Evolutionary conservation across 2,113 vertebrate genomes (phyloP).

Genomic region (Tachysurus fulvidraco): DNA sequence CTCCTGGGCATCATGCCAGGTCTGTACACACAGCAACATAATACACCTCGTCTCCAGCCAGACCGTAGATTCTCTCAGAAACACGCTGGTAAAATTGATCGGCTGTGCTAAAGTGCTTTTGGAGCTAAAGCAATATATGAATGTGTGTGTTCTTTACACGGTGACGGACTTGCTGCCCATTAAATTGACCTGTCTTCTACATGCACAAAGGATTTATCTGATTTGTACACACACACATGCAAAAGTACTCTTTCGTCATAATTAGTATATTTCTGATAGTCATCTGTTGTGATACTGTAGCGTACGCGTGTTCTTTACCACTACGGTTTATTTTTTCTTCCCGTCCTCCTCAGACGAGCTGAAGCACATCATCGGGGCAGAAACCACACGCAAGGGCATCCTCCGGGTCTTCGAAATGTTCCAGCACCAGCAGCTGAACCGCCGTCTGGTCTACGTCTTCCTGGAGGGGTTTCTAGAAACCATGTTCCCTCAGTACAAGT

Average conservation of each 20-base stretch:
- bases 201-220: not conserved
- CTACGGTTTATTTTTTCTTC: not conserved
- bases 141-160: not conserved
- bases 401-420: slow-evolving; percentile 99
- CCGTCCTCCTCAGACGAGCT: slow-evolving; percentile 68
- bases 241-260: not conserved
- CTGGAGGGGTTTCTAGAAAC: slow-evolving; percentile 97
- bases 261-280: not conserved
- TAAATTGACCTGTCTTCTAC: not conserved
- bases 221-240: not conserved
- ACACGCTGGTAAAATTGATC: not conserved
- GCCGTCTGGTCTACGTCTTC: slow-evolving; percentile 93
- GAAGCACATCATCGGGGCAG: slow-evolving; percentile 80
- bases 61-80: not conserved
- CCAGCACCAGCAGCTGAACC: slow-evolving; percentile 94
- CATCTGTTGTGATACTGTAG: not conserved
- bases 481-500: slow-evolving; percentile 95
- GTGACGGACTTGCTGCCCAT: not conserved
- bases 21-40: slow-evolving; percentile 49
- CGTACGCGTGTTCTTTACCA: not conserved
- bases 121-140: not conserved
- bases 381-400: slow-evolving; percentile 94
- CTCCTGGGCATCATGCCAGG: slow-evolving; percentile 97
- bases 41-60: not conserved
- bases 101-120: not conserved